Base-by-base conservation (phyloP, 2,888 invertebrate species). In the Aplocera efformata region DNA sequence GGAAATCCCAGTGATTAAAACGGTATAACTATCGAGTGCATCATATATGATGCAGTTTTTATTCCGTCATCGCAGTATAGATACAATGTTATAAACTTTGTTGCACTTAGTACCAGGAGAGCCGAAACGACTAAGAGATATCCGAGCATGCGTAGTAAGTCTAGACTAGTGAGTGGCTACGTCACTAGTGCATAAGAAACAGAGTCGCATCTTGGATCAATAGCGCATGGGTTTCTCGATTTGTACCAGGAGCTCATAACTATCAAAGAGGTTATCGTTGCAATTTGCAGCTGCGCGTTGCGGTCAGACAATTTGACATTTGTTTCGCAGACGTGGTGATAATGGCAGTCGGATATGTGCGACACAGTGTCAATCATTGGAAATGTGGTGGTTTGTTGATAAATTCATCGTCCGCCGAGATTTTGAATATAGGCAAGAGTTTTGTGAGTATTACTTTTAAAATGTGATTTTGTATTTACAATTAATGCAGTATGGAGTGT, bases 211-310 rank as follows among this genome's bases (percentile, higher is more conserved):
- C n/a, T 20, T 9, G 24, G 40, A 41, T 41, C 41, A 41, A 45
- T 34, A 45, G 45, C 62, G 63, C 58, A 61, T 49, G 35, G 47
- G 44, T 43, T 56, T 56, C 58, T 50, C 45, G 48, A 38, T 37
- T 32, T 27, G 22, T 53, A 64, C 62, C 33, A 62, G 63, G 63
- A 47, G 39, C 56, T 31, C 58, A 64, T 54, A 48, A 38, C 9
- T 25, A n/a, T 21, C 13, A 32, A 41, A 49, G 48, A 55, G 49
- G 30, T 53, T 32, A 20, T 34, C 26, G 17, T 13, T 35, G 38
- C 33, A 45, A 32, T 27, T 20, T 25, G 32, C 34, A 35, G 17
- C 23, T 31, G 34, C 23, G 38, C 33, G 31, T 6, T 10, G 23
- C 34, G 37, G 28, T 22, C 37, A 30, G 34, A 13, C 7, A 39